Percentiles rank a stretch among this genome's conserved stretches.
Conservation (phyloP, 1,140 invertebrate species). For the Eufriesea mexicana region DNA sequence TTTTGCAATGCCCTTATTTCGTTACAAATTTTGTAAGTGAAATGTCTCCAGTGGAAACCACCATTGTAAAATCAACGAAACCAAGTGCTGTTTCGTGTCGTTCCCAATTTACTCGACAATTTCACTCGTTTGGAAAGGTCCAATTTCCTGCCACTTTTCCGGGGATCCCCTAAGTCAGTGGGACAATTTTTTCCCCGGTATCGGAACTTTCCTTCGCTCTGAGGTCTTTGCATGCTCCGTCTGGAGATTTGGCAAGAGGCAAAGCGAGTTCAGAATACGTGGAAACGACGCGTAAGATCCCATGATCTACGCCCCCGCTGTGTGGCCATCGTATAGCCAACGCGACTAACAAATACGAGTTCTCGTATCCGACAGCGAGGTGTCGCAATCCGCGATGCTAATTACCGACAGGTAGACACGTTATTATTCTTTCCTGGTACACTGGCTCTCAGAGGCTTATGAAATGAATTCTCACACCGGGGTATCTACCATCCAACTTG, state of each 20-base stretch:
- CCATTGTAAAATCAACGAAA: background rate
- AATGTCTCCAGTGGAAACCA: too few species aligned
- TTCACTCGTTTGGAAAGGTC: background rate
- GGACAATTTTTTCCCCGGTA: too few species aligned
- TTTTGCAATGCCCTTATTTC: too few species aligned
- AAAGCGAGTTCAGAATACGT: conserved; percentile 69
- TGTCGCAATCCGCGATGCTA: conserved; percentile 76
- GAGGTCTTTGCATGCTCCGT: background rate
- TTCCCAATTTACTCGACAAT: background rate
- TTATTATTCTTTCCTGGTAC: conserved; percentile 75
- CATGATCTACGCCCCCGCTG: conserved; percentile 71
- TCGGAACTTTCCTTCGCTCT: too few species aligned
- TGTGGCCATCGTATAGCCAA: conserved; percentile 44
- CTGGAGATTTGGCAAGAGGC: conserved; percentile 41
- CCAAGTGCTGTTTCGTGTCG: background rate
- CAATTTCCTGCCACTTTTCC: background rate
- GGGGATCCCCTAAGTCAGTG: too few species aligned
- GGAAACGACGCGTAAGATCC: conserved; percentile 74
- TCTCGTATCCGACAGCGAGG: conserved; percentile 53
- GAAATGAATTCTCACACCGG: conserved; percentile 81
- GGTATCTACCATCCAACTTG: conserved; percentile 73
- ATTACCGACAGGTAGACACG: conserved; percentile 73
- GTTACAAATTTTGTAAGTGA: background rate
- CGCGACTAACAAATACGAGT: conserved; percentile 43
- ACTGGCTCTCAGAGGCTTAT: conserved; percentile 72